A percentile compares a stretch with the other conserved stretches of the same genome.
Conservation (phyloP, 2,888 invertebrate species). For the Sicus ferrugineus region DNA sequence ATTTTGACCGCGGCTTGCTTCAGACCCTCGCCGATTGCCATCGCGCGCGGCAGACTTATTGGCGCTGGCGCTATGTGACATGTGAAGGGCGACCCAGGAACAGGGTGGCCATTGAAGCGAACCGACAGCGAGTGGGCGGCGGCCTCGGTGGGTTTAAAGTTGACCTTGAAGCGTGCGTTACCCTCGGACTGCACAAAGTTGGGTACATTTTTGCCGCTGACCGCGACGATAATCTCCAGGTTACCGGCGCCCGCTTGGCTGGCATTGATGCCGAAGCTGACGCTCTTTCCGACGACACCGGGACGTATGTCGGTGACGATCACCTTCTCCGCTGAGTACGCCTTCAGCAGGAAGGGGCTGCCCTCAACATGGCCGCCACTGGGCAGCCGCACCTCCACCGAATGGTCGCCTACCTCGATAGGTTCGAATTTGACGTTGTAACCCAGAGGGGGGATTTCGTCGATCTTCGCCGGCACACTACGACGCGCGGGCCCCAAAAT, state of each 20-base stretch:
- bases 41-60: constrained; percentile 70
- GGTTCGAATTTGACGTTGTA: constrained; percentile 80
- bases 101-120: constrained; percentile 78
- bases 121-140: constrained; percentile 92
- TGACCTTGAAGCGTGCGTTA: constrained; percentile 91
- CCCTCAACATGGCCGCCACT: constrained; percentile 87
- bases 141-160: constrained; percentile 95
- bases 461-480: constrained; percentile 73
- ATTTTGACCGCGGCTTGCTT: constrained; percentile 63
- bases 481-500: constrained; percentile 79
- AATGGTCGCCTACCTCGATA: constrained; percentile 91
- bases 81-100: constrained; percentile 92
- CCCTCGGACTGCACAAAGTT: constrained; percentile 98
- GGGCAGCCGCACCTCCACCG: constrained; percentile 76
- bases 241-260: constrained; percentile 92
- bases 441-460: constrained; percentile 58
- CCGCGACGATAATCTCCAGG: constrained; percentile 96
- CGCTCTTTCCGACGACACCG: constrained; percentile 89
- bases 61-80: constrained; percentile 76
- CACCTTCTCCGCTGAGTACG: constrained; percentile 95
- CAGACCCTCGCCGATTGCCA: constrained; percentile 62
- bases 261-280: constrained; percentile 91
- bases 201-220: constrained; percentile 95
- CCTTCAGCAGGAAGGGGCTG: constrained; percentile 94
- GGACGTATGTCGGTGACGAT: constrained; percentile 92